phyloP scores from a whole-genome alignment of 2,797 vertebrate genomes.

The Hylomyscus alleni region DNA sequence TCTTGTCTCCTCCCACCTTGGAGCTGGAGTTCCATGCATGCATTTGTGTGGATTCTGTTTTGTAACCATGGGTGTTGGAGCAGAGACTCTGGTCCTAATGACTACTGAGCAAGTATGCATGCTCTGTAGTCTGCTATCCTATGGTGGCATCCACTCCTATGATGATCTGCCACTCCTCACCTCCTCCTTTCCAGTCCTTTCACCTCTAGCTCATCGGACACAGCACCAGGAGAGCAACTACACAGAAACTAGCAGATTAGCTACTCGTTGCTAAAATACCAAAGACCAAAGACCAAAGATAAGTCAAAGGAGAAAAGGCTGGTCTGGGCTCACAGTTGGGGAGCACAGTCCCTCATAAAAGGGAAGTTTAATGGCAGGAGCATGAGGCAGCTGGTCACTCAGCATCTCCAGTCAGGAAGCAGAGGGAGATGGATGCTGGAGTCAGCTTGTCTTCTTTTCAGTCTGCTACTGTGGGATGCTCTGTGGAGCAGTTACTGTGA shows the following conservation, averaged over 20 bases:
- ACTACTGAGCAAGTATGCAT: neutral
- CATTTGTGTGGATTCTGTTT: neutral
- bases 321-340: neutral
- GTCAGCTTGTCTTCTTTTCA: neutral
- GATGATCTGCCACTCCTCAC: neutral
- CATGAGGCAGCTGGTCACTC: neutral
- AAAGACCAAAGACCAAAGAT: no score
- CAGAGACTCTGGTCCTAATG: neutral
- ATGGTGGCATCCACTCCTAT: neutral
- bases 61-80: neutral
- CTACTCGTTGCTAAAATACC: neutral
- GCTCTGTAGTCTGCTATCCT: neutral
- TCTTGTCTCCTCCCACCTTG: neutral
- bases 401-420: neutral
- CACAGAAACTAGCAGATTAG: neutral
- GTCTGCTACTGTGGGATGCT: neutral
- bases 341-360: neutral
- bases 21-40: neutral
- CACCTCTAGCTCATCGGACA: neutral
- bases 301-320: neutral
- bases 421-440: neutral
- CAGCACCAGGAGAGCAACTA: neutral
- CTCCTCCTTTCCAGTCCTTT: conserved; percentile 19
- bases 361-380: neutral
- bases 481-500: neutral